phyloP scores from a whole-genome alignment of 2,888 invertebrate species.

The Monoplex corrugatus region DNA sequence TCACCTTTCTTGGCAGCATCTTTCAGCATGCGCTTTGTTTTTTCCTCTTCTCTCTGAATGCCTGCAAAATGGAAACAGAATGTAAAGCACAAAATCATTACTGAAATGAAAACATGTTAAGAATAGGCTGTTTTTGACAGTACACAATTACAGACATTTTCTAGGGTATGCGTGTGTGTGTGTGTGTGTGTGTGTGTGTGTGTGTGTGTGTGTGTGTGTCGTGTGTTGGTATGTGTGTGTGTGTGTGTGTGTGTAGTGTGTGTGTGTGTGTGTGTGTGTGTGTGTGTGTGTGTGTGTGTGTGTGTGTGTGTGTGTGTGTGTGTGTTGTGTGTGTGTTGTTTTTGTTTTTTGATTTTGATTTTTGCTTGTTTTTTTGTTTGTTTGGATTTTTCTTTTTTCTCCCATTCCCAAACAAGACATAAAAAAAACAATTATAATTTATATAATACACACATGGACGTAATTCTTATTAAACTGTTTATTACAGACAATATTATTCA shows the following conservation, averaged over 20 bases:
- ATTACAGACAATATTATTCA: no score
- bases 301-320: constrained; percentile 14
- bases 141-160: background rate
- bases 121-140: background rate
- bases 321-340: no score
- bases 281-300: constrained; percentile 12
- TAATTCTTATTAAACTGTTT: no score
- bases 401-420: no score
- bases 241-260: background rate
- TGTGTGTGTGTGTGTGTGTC: no score
- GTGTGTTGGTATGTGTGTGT: background rate
- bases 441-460: no score
- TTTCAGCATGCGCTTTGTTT: constrained; percentile 95
- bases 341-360: no score
- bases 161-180: no score
- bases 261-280: constrained; percentile 22
- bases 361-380: no score
- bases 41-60: constrained; percentile 98
- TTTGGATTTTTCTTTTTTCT: no score
- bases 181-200: no score
- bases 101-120: background rate
- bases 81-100: background rate
- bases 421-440: no score
- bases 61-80: constrained; percentile 83
- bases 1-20: constrained; percentile 97